A percentile compares a stretch with the other conserved stretches of the same genome.
These are phyloP conservation scores for Drosophila cognata DNA, from an alignment of 2,888 invertebrate genomes.

Conservation along the genomic window DNA sequence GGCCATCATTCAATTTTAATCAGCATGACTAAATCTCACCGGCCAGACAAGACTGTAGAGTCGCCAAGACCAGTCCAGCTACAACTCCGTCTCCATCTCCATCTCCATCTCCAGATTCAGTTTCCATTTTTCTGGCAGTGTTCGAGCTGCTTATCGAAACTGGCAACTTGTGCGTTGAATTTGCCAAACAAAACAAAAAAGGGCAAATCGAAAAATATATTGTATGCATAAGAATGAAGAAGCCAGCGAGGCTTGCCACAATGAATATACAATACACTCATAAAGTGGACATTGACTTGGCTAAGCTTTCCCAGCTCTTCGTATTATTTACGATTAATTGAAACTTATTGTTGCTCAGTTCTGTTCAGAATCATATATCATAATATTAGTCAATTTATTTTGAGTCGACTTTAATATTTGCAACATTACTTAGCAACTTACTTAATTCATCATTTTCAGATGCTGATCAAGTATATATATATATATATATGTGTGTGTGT, in stretches of 20 bases:
- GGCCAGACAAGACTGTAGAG: constrained; percentile 38
- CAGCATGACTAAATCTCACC: constrained; percentile 64
- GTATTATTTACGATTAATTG: not conserved
- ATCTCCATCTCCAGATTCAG: not conserved
- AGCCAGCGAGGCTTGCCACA: not conserved
- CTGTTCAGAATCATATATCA: not conserved
- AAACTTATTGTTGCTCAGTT: not conserved
- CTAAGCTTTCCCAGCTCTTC: not conserved
- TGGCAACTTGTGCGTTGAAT: constrained; percentile 54
- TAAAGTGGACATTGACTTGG: not conserved
- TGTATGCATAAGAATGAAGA: not conserved
- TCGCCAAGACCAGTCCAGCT: constrained; percentile 2
- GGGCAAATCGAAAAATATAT: constrained; percentile 11
- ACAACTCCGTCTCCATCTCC: not conserved
- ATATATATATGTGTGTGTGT: not conserved
- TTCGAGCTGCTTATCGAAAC: constrained; percentile 45
- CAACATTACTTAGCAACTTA: not conserved
- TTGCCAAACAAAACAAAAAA: constrained; percentile 43
- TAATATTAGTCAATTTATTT: not conserved
- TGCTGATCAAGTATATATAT: not conserved
- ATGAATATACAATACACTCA: constrained; percentile 2
- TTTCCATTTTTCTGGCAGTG: not conserved
- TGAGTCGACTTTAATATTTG: not conserved
- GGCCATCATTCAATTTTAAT: constrained; percentile 77
- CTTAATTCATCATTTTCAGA: not conserved